A percentile compares a stretch with the other conserved stretches of the same genome.
phyloP scores from a whole-genome alignment of 2,113 vertebrate genomes.

The Chiloscyllium plagiosum region DNA sequence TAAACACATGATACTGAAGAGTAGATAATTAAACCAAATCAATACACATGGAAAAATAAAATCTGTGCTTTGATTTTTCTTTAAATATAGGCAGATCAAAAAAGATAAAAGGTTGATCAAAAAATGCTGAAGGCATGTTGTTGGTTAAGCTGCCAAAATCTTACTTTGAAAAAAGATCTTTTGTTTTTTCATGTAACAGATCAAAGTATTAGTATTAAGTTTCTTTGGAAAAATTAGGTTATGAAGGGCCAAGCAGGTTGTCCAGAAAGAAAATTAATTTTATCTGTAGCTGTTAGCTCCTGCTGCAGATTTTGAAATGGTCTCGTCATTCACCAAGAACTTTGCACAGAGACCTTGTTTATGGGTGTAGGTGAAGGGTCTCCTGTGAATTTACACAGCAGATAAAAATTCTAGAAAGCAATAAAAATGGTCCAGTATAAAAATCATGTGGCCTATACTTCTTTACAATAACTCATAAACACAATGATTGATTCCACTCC shows the following conservation, averaged over 20 bases:
- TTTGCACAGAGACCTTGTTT: not conserved
- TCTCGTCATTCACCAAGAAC: not conserved
- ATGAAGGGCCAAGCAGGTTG: not conserved
- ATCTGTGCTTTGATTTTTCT: not conserved
- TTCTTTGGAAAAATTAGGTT: not conserved
- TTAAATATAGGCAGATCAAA: conserved; percentile 13
- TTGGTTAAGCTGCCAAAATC: conserved; percentile 32
- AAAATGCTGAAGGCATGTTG: not conserved
- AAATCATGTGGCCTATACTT: not conserved
- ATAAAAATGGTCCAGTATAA: not conserved
- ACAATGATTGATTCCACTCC: not conserved
- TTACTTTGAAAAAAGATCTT: not conserved
- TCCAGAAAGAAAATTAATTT: not conserved
- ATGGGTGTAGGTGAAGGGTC: no score
- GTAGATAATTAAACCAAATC: not conserved
- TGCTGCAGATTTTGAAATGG: not conserved
- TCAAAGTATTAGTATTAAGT: not conserved
- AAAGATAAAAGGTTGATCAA: not conserved
- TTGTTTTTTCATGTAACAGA: not conserved
- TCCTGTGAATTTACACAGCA: no score
- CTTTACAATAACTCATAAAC: not conserved
- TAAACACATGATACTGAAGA: not conserved
- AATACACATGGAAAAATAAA: not conserved
- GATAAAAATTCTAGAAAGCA: not conserved
- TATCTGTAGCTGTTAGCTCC: not conserved